Evolutionary conservation across 2,888 invertebrate species (phyloP).

Genomic region (Agonopterix arenella): DNA sequence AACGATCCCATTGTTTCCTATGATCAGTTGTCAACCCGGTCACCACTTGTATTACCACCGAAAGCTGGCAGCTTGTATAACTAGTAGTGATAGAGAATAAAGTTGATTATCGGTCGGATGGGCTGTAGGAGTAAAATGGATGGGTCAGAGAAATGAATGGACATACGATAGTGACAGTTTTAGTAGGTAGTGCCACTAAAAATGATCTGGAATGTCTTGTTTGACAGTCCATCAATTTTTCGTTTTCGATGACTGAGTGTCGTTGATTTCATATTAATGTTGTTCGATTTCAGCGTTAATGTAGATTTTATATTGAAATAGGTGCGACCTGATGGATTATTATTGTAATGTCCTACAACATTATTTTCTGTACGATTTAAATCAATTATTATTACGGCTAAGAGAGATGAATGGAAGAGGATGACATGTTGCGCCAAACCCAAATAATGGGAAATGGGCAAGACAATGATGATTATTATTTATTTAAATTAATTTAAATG

Average conservation of each 20-base stretch:
- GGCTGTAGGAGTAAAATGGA: slow-evolving; percentile 15
- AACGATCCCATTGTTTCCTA: slow-evolving; percentile 69
- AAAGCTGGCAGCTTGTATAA: neutral
- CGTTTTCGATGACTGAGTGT: slow-evolving; percentile 24
- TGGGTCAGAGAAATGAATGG: slow-evolving; percentile 50
- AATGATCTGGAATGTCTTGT: slow-evolving; percentile 51
- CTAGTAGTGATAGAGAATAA: slow-evolving; percentile 20
- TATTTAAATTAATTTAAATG: too few relatives aligned
- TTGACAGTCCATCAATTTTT: slow-evolving; percentile 65
- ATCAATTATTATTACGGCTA: too few relatives aligned
- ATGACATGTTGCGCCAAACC: too few relatives aligned
- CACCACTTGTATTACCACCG: slow-evolving; percentile 16
- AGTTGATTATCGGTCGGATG: slow-evolving; percentile 22
- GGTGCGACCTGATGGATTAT: neutral
- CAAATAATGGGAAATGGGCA: too few relatives aligned
- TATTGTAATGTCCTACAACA: too few relatives aligned
- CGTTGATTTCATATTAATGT: slow-evolving; percentile 10
- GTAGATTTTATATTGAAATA: neutral
- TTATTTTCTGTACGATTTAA: too few relatives aligned
- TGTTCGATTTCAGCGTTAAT: neutral
- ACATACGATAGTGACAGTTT: slow-evolving; percentile 50
- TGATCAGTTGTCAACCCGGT: slow-evolving; percentile 59
- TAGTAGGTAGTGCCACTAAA: slow-evolving; percentile 55
- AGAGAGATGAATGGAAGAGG: too few relatives aligned
- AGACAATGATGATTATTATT: too few relatives aligned